A percentile compares a stretch with the other conserved stretches of the same genome.
Conservation (phyloP, 2,888 invertebrate species). For the Tenodera sinensis region DNA sequence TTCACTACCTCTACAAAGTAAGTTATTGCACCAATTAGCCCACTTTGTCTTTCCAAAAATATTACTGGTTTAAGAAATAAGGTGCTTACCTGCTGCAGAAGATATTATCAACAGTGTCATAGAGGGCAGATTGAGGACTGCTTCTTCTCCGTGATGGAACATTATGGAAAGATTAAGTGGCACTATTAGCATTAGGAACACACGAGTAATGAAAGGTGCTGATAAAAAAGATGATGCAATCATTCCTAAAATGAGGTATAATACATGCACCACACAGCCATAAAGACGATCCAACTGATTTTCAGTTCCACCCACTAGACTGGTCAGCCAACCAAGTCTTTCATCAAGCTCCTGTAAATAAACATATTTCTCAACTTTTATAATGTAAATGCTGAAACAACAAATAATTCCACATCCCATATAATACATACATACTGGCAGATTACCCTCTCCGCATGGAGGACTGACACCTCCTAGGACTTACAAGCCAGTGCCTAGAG, state of each 20-base stretch:
- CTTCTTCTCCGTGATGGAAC: conserved; percentile 41
- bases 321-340: conserved; percentile 43
- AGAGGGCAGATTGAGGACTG: conserved; percentile 42
- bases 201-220: conserved; percentile 42
- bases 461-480: no score
- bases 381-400: neutral
- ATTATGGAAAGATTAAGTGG: conserved; percentile 42
- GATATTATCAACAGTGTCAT: conserved; percentile 41
- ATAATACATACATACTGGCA: no score
- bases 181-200: conserved; percentile 40
- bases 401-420: no score
- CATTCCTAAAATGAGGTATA: conserved; percentile 43
- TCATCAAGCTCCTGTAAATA: conserved; percentile 39
- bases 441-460: no score
- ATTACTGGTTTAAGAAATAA: no score
- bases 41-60: no score
- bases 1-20: no score
- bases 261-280: conserved; percentile 37
- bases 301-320: conserved; percentile 43
- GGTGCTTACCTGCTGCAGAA: conserved; percentile 40
- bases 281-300: conserved; percentile 34
- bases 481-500: no score
- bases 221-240: conserved; percentile 43
- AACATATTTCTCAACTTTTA: neutral
- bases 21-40: no score